These are phyloP conservation scores for Nudaria mundana DNA, from an alignment of 2,888 invertebrate genomes.

Conservation along the genomic window DNA sequence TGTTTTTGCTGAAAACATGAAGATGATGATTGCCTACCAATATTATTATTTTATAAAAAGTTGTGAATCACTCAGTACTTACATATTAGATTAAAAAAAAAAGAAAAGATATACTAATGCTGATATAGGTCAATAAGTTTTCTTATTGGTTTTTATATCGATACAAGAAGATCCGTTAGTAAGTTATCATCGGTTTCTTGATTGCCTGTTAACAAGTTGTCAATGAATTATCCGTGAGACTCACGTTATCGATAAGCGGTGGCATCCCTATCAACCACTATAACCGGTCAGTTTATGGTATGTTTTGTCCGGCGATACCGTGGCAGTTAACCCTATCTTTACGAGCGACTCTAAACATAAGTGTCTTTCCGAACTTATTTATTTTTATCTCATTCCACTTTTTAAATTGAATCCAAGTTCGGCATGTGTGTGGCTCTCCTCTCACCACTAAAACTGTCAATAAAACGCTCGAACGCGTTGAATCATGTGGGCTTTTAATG, in stretches of 20 bases:
- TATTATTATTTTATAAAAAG: no score
- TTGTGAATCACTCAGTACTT: no score
- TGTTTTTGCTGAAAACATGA: no score
- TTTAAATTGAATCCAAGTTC: constrained; percentile 77
- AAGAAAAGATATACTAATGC: no score
- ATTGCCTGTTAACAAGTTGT: no score
- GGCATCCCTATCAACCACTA: constrained; percentile 60
- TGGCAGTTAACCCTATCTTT: constrained; percentile 81
- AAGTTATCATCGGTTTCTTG: no score
- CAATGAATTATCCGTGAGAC: constrained; percentile 22
- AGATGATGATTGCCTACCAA: no score
- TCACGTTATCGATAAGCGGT: constrained; percentile 37
- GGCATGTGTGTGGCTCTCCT: constrained; percentile 75
- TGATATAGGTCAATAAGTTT: no score
- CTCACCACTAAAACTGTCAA: constrained; percentile 74
- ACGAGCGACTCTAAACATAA: constrained; percentile 79
- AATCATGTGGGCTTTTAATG: constrained; percentile 68
- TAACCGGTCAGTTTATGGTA: constrained; percentile 77
- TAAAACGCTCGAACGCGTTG: constrained; percentile 61
- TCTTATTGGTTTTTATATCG: no score
- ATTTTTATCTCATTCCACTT: constrained; percentile 79
- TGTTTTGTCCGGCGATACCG: constrained; percentile 76
- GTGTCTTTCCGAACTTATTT: constrained; percentile 79
- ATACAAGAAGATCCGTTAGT: no score
- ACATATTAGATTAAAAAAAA: no score